A percentile compares a stretch with the other conserved stretches of the same genome.
Evolutionary conservation across 2,888 invertebrate species (phyloP).

Genomic region (Spodoptera exigua): DNA sequence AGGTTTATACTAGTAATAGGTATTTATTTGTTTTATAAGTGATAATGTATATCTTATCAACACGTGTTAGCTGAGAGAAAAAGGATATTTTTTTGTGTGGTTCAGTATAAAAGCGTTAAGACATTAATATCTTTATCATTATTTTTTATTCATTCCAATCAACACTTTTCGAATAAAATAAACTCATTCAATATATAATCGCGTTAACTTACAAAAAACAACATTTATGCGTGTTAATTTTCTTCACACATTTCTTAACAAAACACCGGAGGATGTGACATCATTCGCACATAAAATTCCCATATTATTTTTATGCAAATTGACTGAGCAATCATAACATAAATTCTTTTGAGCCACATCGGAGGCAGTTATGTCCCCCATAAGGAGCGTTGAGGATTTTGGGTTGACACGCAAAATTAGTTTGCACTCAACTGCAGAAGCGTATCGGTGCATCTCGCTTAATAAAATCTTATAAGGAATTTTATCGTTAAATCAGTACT

Average conservation of each 20-base stretch:
- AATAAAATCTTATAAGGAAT: constrained; percentile 39
- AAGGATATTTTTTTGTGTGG: constrained; percentile 9
- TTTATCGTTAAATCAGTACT: constrained; percentile 40
- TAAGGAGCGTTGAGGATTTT: constrained; percentile 47
- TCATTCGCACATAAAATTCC: constrained; percentile 79
- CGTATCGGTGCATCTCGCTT: constrained; percentile 49
- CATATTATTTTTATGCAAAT: constrained; percentile 83
- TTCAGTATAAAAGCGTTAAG: constrained; percentile 22
- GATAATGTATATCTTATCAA: not conserved
- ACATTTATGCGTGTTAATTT: constrained; percentile 58
- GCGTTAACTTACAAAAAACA: constrained; percentile 50
- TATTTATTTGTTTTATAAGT: constrained; percentile 46
- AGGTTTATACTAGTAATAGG: constrained; percentile 46
- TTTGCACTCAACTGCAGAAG: constrained; percentile 58
- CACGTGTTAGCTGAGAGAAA: no score
- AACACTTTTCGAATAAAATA: constrained; percentile 38
- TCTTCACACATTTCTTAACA: constrained; percentile 73
- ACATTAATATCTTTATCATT: constrained; percentile 26
- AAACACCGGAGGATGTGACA: constrained; percentile 75
- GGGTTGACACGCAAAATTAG: constrained; percentile 63
- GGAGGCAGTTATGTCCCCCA: constrained; percentile 64
- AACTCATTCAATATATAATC: constrained; percentile 60
- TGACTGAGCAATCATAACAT: constrained; percentile 82
- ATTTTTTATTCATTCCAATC: constrained; percentile 37
- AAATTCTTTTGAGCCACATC: constrained; percentile 71